Base-by-base conservation (phyloP, 2,113 vertebrate genomes). In the Zosterops japonicus region DNA sequence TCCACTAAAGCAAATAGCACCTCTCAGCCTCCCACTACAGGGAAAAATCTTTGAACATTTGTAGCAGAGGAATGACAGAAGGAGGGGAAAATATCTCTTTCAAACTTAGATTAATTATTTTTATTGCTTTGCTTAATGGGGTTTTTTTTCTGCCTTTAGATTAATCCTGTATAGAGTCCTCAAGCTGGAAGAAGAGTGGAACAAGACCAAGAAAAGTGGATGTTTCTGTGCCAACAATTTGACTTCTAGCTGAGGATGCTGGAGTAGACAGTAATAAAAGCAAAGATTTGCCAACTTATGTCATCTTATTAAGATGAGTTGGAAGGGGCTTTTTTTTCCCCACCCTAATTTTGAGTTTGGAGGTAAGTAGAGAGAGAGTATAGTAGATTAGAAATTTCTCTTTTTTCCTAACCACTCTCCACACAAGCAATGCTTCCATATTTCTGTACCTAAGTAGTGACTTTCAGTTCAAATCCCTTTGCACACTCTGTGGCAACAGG, bases 51-150 rank as follows among this genome's bases (percentile, higher is more conserved):
- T 94, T 94, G 53, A 81, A 89, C 69, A 68, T 83, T 91, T 89
- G 72, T 41, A 36, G 60, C 17, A 94, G 95, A 95, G 81, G 83
- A 97, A 97, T 79, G 91, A 94, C 76, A 93, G 81, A 91, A 93
- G 88, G 93, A 96, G 92, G 33, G 39, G 61, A 41, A 93, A 97
- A 95, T 90, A 92, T 47, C 93, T 96, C 86, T 96, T 96, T 98
- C 95, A 97, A 97, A 97, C 91, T 94, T 96, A 95, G 92, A 97
- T 97, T 96, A 98, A 97, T 97, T 97, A 94, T 97, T 94, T 96
- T 94, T 95, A 96, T 82, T 95, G 94, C 83, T 95, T 82, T 94
- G 47, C 92, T 92, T 97, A 96, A 96, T 96, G 94, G 49, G 81
- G 39, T 10, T 21, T 96, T 93, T 85, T 87, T 90, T 44, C 50